Evolutionary conservation across 2,797 vertebrate species (phyloP), one percentile per base, ranked within the genome.

Genomic region (Enteromius treurensis): DNA sequence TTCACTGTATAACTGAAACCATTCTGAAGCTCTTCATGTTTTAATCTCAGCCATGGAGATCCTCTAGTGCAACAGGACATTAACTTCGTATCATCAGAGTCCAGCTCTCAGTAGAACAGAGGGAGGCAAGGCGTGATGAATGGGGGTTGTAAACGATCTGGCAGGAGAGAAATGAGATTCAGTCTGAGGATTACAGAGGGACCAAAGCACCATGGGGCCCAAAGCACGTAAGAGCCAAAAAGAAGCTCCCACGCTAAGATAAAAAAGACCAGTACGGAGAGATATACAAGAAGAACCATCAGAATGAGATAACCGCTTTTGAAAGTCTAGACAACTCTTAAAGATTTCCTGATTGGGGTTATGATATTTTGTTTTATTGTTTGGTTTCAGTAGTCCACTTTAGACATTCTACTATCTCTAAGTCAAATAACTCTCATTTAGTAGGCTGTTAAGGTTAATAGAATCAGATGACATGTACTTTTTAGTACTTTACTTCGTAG

Each of bases 101-200:
- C 77, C 77, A 75, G 73, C 53, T 69, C 62, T 4, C 42, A 69
- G 81, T 68, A 75, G 76, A 53, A 49, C 40, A 40, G 77, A 79
- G 70, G 65, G 70, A 68, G 65, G 60, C 70, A 32, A n/a, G 60
- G n/a, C n/a, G 6, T 88, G 87, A 88, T 86, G 80, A 88, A 87
- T 87, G 79, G 77, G 62, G 29, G 64, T 81, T 81, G 23, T 73
- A 83, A 80, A 84, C 10, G 58, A 85, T 81, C 82, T 82, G 87
- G 85, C 83, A 84, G 49, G 55, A 62, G 68, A 81, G 77, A 82
- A 83, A 82, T 86, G 83, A 79, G 85, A 79, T 76, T 84, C 32
- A 76, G 70, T n/a, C 53, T 78, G 71, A 69, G 73, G 84, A 84
- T 86, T 74, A 86, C 68, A 65, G 55, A 70, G 70, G 65, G 79